phyloP scores from a whole-genome alignment of 2,797 vertebrate species.

The Acanthurus lineatus region DNA sequence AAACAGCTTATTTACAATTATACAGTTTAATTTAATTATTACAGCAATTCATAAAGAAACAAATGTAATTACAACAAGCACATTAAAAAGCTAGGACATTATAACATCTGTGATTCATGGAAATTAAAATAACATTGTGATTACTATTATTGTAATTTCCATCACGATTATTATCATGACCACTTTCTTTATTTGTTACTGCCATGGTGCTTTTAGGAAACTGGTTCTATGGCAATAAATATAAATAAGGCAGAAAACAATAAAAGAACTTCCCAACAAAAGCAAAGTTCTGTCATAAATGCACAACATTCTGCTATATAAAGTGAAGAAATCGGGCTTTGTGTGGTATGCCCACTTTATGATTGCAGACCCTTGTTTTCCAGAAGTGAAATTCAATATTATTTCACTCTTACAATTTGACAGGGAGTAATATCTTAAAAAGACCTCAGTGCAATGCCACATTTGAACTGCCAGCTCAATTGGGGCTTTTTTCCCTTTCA shows the following conservation, averaged over 20 bases:
- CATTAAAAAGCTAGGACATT: conserved; percentile 50
- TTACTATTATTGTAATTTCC: conserved; percentile 32
- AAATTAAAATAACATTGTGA: conserved; percentile 41
- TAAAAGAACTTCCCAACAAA: conserved; percentile 56
- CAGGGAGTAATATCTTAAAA: conserved; percentile 17
- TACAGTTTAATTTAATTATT: conserved; percentile 47
- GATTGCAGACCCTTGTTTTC: conserved; percentile 34
- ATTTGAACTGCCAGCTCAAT: conserved; percentile 42
- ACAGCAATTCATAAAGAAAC: conserved; percentile 40
- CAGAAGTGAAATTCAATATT: conserved; percentile 29
- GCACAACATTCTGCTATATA: conserved; percentile 29
- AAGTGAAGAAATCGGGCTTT: conserved; percentile 33
- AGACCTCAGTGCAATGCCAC: conserved; percentile 24
- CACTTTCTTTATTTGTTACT: conserved; percentile 38
- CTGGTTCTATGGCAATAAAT: conserved; percentile 56
- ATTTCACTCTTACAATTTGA: conserved; percentile 16
- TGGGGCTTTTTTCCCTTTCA: conserved; percentile 12
- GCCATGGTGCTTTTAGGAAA: conserved; percentile 55
- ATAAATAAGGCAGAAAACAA: conserved; percentile 77
- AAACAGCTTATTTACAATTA: conserved; percentile 72
- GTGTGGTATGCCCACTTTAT: conserved; percentile 15
- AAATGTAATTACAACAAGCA: conserved; percentile 37
- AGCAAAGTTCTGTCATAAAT: conserved; percentile 28
- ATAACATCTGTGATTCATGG: conserved; percentile 47
- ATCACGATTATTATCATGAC: conserved; percentile 33